A percentile compares a stretch with the other conserved stretches of the same genome.
phyloP scores from a whole-genome alignment of 2,888 invertebrate species.

The Philaethria dido region DNA sequence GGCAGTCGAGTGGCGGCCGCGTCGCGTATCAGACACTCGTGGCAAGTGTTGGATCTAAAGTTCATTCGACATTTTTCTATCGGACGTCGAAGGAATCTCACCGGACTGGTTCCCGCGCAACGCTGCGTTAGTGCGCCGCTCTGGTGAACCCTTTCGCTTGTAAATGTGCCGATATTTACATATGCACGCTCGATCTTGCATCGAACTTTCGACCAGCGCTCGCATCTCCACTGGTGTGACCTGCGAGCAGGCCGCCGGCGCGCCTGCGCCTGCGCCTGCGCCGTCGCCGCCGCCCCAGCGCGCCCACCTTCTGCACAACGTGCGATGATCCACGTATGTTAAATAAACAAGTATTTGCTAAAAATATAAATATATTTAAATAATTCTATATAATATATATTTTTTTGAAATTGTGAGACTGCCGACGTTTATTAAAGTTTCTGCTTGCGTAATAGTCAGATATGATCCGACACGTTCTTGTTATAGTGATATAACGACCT shows the following conservation, averaged over 20 bases:
- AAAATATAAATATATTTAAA: not conserved
- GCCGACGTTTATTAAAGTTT: conserved; percentile 33
- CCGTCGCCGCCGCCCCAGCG: conserved; percentile 67
- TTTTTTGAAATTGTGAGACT: conserved; percentile 1
- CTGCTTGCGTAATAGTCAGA: conserved; percentile 40
- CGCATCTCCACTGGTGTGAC: conserved; percentile 67
- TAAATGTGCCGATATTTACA: conserved; percentile 84
- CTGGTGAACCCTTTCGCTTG: conserved; percentile 84
- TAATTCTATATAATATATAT: not conserved
- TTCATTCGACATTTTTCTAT: conserved; percentile 84
- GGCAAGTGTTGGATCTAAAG: conserved; percentile 74
- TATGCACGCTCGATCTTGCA: conserved; percentile 81
- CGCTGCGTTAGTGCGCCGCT: conserved; percentile 82
- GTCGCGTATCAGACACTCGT: conserved; percentile 76
- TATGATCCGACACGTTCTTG: conserved; percentile 28
- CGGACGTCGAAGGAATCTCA: conserved; percentile 86
- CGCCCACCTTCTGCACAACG: conserved; percentile 68
- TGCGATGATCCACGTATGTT: conserved; percentile 80
- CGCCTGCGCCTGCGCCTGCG: conserved; percentile 42
- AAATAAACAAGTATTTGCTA: conserved; percentile 22
- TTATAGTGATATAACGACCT: conserved; percentile 12
- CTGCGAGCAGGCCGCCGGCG: conserved; percentile 60
- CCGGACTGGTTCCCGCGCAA: conserved; percentile 86
- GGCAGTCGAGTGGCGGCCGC: conserved; percentile 80
- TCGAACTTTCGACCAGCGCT: conserved; percentile 82